Evolutionary conservation across 2,113 vertebrate species (phyloP), one percentile per base, ranked within the genome.

Genomic region (Callocephalon fimbriatum): DNA sequence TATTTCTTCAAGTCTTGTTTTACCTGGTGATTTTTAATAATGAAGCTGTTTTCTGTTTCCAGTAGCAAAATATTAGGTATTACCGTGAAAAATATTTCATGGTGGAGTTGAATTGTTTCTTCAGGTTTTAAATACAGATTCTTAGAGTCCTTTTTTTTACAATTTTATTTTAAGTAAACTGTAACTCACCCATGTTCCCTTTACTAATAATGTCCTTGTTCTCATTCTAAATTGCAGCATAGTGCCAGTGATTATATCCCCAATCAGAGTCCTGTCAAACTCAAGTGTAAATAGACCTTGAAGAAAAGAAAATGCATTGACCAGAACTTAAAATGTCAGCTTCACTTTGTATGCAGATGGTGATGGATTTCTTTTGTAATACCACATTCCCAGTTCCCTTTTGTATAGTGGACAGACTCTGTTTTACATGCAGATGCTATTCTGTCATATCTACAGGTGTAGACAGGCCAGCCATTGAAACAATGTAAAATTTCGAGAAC

Each of bases 281-380:
- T 59, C 8, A 38, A 82, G 40, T 68, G 51, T 90, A 89, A 90
- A 84, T 71, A 93, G 78, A 77, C 44, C 38, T 76, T 81, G 35
- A 91, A 80, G 51, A 76, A 94, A 91, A 88, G 53, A 79, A 86
- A 88, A 86, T 56, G 31, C 38, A 54, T 94, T 96, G 82, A 88
- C 73, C 15, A 18, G 53, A 74, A 68, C 38, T 76, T 79, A 48
- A 76, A 93, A 76, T 66, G 35, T 38, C 85, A 74, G 21, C 70
- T 87, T 92, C 31, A 37, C 16, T 93, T 95, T 65, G 18, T 82
- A 22, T 82, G 27, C 38, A 86, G 63, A 72, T 59, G 48, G 7
- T 42, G 32, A 54, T 68, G 15, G n/a, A 35, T 66, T 94, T 88
- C 68, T 58, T 85, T 86, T 77, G 84, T 50, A 74, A 53, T 79